Percentiles rank a stretch among this genome's conserved stretches.
Conservation (phyloP, 2,113 vertebrate species). For the Sylvietta virens region DNA sequence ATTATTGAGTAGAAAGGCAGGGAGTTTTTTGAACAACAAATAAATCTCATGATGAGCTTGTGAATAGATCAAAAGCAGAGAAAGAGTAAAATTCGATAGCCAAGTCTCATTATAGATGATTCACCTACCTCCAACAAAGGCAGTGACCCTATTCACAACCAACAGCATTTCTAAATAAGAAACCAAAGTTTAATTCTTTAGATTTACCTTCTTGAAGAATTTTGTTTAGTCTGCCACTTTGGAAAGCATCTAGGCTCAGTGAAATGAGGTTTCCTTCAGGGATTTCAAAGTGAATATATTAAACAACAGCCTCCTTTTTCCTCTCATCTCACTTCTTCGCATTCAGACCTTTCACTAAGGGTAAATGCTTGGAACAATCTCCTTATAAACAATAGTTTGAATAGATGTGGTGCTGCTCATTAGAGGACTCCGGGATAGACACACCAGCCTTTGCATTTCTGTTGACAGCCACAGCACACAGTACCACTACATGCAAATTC, state of each 20-base stretch:
- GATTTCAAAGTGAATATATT: background rate
- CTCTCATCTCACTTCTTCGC: background rate
- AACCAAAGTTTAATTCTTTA: constrained; percentile 34
- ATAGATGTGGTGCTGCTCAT: background rate
- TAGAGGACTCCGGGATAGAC: background rate
- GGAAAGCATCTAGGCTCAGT: constrained; percentile 16
- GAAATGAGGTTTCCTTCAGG: background rate
- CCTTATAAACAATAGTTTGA: background rate
- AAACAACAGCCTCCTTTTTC: background rate
- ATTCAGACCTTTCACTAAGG: constrained; percentile 19
- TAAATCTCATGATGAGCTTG: constrained; percentile 40
- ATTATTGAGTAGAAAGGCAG: background rate
- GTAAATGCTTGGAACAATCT: background rate
- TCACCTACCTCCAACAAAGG: constrained; percentile 4
- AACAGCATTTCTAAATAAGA: constrained; percentile 33
- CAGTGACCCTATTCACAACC: constrained; percentile 1
- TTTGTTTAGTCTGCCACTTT: background rate
- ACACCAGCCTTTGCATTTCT: background rate
- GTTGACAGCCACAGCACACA: background rate
- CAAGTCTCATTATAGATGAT: constrained; percentile 8
- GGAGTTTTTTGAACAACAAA: constrained; percentile 43
- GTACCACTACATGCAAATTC: constrained; percentile 27
- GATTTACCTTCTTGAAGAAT: background rate
- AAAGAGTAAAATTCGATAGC: constrained; percentile 29
- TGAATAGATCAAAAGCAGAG: constrained; percentile 44